Evolutionary conservation across 2,113 vertebrate genomes (phyloP).

Genomic region (Bos indicus): DNA sequence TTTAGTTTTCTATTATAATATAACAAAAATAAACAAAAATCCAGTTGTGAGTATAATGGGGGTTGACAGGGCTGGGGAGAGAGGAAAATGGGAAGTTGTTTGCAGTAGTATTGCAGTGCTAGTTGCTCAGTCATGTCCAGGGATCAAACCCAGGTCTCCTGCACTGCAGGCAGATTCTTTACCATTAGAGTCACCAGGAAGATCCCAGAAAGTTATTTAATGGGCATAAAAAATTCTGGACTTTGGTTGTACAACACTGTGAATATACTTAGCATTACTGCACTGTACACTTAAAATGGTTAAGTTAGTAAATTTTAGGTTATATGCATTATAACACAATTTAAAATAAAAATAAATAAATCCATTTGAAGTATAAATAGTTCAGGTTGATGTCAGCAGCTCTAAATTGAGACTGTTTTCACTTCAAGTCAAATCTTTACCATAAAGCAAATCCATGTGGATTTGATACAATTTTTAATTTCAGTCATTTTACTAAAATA

Average conservation of each 20-base stretch:
- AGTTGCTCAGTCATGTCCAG: background rate
- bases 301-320: background rate
- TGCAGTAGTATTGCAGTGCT: background rate
- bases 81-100: background rate
- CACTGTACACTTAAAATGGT: background rate
- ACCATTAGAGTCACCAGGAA: background rate
- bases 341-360: constrained; percentile 13
- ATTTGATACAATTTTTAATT: constrained; percentile 30
- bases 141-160: background rate
- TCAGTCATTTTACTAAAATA: background rate
- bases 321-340: background rate
- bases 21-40: constrained; percentile 9
- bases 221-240: background rate
- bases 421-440: constrained; percentile 4
- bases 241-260: background rate
- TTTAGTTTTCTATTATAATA: background rate
- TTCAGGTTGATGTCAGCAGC: background rate
- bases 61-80: background rate
- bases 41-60: background rate
- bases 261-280: background rate
- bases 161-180: background rate
- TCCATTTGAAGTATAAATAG: background rate
- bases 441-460: background rate
- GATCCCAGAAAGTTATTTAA: background rate
- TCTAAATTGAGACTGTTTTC: background rate